These are phyloP conservation scores for Drosophila kambysellisi DNA, from an alignment of 2,888 invertebrate genomes.

Conservation along the genomic window DNA sequence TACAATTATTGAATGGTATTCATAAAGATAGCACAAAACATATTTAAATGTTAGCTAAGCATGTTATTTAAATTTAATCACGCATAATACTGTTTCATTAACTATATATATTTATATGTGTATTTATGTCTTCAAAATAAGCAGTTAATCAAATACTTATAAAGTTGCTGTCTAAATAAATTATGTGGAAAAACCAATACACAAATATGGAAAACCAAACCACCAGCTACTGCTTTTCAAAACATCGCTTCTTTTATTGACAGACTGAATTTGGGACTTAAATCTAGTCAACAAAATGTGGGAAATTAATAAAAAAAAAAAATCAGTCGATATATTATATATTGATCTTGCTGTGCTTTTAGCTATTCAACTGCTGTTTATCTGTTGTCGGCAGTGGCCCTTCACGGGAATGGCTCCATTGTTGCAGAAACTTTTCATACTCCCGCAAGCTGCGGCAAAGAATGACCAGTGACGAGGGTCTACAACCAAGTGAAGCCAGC, in stretches of 20 bases:
- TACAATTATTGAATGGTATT: slow-evolving; percentile 75
- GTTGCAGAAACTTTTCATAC: slow-evolving; percentile 86
- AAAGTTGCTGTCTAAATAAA: slow-evolving; percentile 57
- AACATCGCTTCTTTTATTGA: slow-evolving; percentile 3
- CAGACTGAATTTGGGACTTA: slow-evolving; percentile 1
- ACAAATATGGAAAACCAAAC: slow-evolving; percentile 1
- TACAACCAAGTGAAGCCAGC: slow-evolving; percentile 85
- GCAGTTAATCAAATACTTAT: slow-evolving; percentile 47
- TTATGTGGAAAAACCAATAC: slow-evolving; percentile 6
- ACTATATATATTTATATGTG: slow-evolving; percentile 42
- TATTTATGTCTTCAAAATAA: slow-evolving; percentile 57
- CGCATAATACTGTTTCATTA: slow-evolving; percentile 41
- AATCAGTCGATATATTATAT: slow-evolving; percentile 7
- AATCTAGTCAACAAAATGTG: slow-evolving; percentile 12
- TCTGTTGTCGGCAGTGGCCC: background rate
- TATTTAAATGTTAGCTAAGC: slow-evolving; percentile 69
- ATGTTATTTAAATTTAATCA: slow-evolving; percentile 30
- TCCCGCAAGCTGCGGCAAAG: slow-evolving; percentile 87
- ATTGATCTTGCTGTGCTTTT: background rate
- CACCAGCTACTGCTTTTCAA: background rate
- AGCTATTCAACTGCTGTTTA: slow-evolving; percentile 5
- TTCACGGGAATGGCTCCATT: slow-evolving; percentile 65
- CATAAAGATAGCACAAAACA: slow-evolving; percentile 61
- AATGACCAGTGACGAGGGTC: slow-evolving; percentile 86
- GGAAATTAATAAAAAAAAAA: slow-evolving; percentile 7